Conservation (phyloP, 2,888 invertebrate species). For the Drosophila atroscutellata region DNA sequence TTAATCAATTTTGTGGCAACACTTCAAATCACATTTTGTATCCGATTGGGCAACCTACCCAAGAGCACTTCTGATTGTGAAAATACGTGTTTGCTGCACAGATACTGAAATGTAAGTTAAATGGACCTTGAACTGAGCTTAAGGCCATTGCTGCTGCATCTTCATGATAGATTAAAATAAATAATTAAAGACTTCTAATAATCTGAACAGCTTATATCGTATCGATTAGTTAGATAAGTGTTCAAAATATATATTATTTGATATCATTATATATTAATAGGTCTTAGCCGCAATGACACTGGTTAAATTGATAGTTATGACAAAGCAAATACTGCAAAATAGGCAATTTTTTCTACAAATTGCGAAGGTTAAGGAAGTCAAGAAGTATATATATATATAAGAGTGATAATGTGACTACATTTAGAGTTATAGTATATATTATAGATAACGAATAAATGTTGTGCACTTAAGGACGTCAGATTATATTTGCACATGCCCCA, state of each 20-base stretch:
- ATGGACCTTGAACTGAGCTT: background rate
- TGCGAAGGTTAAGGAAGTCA: background rate
- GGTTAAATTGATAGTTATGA: background rate
- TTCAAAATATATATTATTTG: background rate
- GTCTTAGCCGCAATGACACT: background rate
- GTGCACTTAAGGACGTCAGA: background rate
- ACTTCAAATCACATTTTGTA: conserved; percentile 3
- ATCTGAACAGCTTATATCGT: background rate
- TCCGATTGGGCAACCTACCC: background rate
- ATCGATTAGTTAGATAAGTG: background rate
- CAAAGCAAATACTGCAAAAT: background rate
- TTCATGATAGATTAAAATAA: background rate
- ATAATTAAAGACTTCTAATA: background rate
- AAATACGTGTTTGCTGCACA: background rate
- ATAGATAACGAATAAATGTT: conserved; percentile 3
- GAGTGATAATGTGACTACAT: background rate
- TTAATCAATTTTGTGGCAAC: conserved; percentile 36
- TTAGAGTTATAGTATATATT: background rate
- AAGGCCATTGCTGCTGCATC: background rate
- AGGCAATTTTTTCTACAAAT: background rate
- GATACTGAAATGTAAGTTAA: background rate
- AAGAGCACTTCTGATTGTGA: background rate
- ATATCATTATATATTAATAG: background rate
- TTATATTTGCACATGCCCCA: background rate
- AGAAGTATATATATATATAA: background rate